These are phyloP conservation scores for Synanthedon formicaeformis DNA, from an alignment of 2,888 invertebrate genomes.

Conservation along the genomic window DNA sequence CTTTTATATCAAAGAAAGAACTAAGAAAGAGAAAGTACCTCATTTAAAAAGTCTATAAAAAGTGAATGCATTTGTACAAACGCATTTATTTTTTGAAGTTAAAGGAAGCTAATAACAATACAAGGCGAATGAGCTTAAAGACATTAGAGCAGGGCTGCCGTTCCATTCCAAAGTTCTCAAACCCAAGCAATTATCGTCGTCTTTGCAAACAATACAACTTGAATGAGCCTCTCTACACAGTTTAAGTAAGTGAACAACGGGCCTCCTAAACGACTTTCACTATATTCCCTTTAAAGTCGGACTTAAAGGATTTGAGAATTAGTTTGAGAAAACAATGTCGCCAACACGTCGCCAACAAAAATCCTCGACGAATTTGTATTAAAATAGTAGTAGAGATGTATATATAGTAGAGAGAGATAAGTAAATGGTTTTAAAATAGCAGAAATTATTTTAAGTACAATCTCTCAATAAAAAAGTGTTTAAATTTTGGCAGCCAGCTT, in stretches of 20 bases:
- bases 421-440: too few species aligned
- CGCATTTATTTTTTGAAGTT: background rate
- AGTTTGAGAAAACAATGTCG: background rate
- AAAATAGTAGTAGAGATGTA: too few species aligned
- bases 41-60: too few species aligned
- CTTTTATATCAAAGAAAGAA: too few species aligned
- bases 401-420: too few species aligned
- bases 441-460: too few species aligned
- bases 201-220: conserved; percentile 14
- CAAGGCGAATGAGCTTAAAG: conserved; percentile 17
- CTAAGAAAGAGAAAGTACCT: too few species aligned
- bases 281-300: conserved; percentile 25
- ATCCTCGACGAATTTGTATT: too few species aligned
- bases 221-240: conserved; percentile 24
- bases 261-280: conserved; percentile 8
- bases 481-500: too few species aligned
- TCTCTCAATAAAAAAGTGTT: too few species aligned
- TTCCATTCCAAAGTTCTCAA: conserved; percentile 22
- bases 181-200: conserved; percentile 5
- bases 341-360: too few species aligned
- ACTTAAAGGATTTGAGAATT: conserved; percentile 10
- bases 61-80: too few species aligned
- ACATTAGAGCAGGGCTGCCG: conserved; percentile 14
- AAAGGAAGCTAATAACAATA: conserved; percentile 9
- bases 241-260: conserved; percentile 23